Conservation (phyloP, 1,140 invertebrate species). For the Tetramorium alpestre region DNA sequence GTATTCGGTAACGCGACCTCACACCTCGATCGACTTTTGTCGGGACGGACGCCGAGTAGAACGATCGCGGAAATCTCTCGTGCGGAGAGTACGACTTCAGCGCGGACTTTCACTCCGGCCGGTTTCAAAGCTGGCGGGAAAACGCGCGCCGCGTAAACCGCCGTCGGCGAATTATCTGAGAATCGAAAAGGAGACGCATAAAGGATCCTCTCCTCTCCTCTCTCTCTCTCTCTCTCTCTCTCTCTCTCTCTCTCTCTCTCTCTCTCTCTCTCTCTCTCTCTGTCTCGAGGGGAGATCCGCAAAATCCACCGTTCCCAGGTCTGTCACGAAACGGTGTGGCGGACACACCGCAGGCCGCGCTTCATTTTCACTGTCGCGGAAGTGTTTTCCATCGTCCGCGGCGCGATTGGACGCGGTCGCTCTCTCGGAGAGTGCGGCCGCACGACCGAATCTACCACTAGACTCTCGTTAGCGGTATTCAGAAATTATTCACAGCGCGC, state of each 20-base stretch:
- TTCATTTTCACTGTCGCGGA: slow-evolving; percentile 62
- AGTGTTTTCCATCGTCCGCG: slow-evolving; percentile 40
- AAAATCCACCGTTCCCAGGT: slow-evolving; percentile 57
- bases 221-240: too few species aligned
- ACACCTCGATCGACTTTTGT: slow-evolving; percentile 45
- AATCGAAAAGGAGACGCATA: slow-evolving; percentile 35
- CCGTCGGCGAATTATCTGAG: slow-evolving; percentile 41
- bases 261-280: too few species aligned
- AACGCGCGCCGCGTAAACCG: slow-evolving; percentile 14
- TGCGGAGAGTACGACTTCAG: background rate
- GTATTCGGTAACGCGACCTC: background rate
- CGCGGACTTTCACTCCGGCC: slow-evolving; percentile 41
- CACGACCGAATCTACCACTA: slow-evolving; percentile 75
- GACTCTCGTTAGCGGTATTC: slow-evolving; percentile 84
- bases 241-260: background rate
- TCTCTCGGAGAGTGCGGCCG: slow-evolving; percentile 61
- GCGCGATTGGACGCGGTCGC: slow-evolving; percentile 71
- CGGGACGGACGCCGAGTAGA: slow-evolving; percentile 15
- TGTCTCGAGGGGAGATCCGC: slow-evolving; percentile 44
- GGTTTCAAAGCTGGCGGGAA: slow-evolving; percentile 2
- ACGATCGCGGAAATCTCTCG: slow-evolving; percentile 5
- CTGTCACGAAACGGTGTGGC: slow-evolving; percentile 58
- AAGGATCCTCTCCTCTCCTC: background rate
- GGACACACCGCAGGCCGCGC: slow-evolving; percentile 38
- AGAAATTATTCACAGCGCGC: slow-evolving; percentile 84